Evolutionary conservation across 2,888 invertebrate genomes (phyloP), one percentile per base, ranked within the genome.

Genomic region (Neoitamus cyanurus): DNA sequence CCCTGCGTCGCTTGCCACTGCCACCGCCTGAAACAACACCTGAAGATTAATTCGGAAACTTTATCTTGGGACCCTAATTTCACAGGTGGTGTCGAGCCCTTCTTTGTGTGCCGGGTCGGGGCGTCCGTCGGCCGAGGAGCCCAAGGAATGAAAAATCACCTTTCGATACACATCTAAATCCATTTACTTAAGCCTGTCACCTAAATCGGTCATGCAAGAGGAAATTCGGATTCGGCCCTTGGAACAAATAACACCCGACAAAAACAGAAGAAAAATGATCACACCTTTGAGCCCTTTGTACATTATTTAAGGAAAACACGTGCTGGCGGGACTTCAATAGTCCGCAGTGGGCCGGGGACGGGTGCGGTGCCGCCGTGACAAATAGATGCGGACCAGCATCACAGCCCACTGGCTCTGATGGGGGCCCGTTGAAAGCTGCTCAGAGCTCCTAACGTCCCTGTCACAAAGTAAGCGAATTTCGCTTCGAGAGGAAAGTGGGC

Each of bases 171-270:
- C 46, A 84, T 80, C 77, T 80, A 84, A 84, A 78, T 77, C 80
- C 78, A 78, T 84, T 84, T 77, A 70, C 77, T 80, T 84, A 78
- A 84, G 70, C 34, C 84, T 84, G 84, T 80, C 84, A 84, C 15
- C 36, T 25, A 80, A 84, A 84, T 70, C 84, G 78, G 84, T 84
- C 80, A 84, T 69, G 84, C 70, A 70, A 84, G 30, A 78, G 46
- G 37, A 77, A 84, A 77, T 68, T 84, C 77, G 72, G 84, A 83
- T 72, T 72, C 30, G 28, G 34, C 28, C 46, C 48, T 70, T 36
- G n/a, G 83, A 69, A 83, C 69, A 83, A 83, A 83, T 83, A 69
- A 37, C 25, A 20, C 25, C 69, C 70, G 36, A 70, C 70, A 83
- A 69, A 70, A 83, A 83, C 37, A 70, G 48, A 73, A 70, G 73